Percentiles rank a stretch among this genome's conserved stretches.
Conservation (phyloP, 2,113 vertebrate species). For the Porphyrio hochstetteri region DNA sequence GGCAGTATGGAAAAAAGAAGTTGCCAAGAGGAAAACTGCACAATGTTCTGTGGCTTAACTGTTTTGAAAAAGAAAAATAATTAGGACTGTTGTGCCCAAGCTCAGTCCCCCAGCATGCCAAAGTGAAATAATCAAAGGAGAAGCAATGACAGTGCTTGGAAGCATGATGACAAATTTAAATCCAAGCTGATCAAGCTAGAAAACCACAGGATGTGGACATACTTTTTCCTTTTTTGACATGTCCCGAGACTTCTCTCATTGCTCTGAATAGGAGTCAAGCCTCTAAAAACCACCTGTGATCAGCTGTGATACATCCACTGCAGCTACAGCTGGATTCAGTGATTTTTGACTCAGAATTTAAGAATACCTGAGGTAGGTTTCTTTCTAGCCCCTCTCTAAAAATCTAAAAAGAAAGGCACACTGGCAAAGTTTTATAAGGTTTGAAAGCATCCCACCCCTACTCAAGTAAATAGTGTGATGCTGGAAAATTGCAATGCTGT, state of each 20-base stretch:
- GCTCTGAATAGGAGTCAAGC: neutral
- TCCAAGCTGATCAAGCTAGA: neutral
- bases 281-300: neutral
- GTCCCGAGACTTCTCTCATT: neutral
- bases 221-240: neutral
- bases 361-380: neutral
- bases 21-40: neutral
- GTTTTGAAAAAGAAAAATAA: conserved; percentile 12
- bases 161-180: neutral
- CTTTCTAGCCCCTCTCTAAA: neutral
- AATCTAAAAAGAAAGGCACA: neutral
- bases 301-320: neutral
- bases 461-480: neutral
- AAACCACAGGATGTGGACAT: neutral
- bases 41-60: neutral
- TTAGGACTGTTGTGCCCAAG: neutral
- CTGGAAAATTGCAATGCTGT: neutral
- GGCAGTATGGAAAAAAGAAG: neutral
- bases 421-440: neutral
- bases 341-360: neutral
- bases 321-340: neutral
- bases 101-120: neutral
- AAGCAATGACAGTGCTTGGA: neutral
- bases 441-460: neutral
- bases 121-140: neutral